Evolutionary conservation across 2,113 vertebrate genomes (phyloP).

Genomic region (Cygnus buccinator): DNA sequence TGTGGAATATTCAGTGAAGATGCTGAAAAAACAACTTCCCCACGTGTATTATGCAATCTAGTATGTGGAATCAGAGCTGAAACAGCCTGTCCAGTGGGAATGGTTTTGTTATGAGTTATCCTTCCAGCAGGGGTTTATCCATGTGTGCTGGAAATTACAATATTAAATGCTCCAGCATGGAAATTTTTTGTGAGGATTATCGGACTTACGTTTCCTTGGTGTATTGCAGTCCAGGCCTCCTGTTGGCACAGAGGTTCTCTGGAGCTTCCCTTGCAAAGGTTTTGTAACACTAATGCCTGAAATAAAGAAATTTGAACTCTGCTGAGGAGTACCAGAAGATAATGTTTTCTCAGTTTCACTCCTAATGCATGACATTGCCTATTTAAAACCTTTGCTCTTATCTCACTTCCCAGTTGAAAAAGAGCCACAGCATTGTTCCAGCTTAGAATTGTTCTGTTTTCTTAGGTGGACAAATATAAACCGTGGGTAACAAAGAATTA

Average conservation of each 20-base stretch:
- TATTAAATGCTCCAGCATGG: background rate
- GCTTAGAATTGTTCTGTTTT: background rate
- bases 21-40: background rate
- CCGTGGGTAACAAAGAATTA: background rate
- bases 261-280: constrained; percentile 4
- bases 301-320: background rate
- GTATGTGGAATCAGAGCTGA: background rate
- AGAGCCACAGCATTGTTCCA: background rate
- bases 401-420: background rate
- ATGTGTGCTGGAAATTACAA: constrained; percentile 38
- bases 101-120: constrained; percentile 6
- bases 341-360: constrained; percentile 1
- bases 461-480: background rate
- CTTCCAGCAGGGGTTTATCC: constrained; percentile 38
- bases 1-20: background rate
- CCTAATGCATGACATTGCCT: background rate
- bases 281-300: constrained; percentile 25
- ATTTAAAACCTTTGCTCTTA: background rate
- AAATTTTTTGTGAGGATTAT: constrained; percentile 59
- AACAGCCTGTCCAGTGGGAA: background rate
- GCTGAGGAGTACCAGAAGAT: background rate
- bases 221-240: background rate
- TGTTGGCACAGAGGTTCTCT: constrained; percentile 5
- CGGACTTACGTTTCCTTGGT: constrained; percentile 7
- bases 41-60: background rate